A percentile compares a stretch with the other conserved stretches of the same genome.
These are phyloP conservation scores for Trichonephila inaurata DNA, from an alignment of 1,140 invertebrate genomes.

Conservation along the genomic window DNA sequence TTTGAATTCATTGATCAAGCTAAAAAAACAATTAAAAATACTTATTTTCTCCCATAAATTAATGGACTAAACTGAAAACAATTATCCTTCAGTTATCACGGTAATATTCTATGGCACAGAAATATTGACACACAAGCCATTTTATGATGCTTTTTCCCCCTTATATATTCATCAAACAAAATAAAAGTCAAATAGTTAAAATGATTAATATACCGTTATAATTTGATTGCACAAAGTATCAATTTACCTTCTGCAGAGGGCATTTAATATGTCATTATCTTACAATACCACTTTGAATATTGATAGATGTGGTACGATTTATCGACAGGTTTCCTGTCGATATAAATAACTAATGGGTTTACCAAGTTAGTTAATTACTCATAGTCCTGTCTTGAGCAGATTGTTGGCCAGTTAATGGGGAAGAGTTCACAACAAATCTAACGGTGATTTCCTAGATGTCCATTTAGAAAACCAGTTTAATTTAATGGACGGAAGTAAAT, in stretches of 20 bases:
- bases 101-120: too few relatives aligned
- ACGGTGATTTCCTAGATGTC: too few relatives aligned
- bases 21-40: too few relatives aligned
- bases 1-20: too few relatives aligned
- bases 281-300: not conserved
- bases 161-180: not conserved
- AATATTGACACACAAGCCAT: too few relatives aligned
- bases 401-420: not conserved
- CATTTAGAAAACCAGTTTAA: not conserved
- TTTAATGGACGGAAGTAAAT: not conserved
- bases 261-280: conserved; percentile 8
- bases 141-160: not conserved
- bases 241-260: not conserved
- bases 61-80: too few relatives aligned
- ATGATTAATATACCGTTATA: not conserved
- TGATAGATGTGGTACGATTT: not conserved
- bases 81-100: too few relatives aligned
- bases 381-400: not conserved
- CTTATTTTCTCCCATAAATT: too few relatives aligned
- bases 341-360: not conserved
- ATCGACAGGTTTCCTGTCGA: not conserved
- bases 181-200: not conserved
- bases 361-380: not conserved
- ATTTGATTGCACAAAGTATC: not conserved
- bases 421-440: not conserved